phyloP scores from a whole-genome alignment of 2,888 invertebrate genomes.

The Cheilosia pagana region DNA sequence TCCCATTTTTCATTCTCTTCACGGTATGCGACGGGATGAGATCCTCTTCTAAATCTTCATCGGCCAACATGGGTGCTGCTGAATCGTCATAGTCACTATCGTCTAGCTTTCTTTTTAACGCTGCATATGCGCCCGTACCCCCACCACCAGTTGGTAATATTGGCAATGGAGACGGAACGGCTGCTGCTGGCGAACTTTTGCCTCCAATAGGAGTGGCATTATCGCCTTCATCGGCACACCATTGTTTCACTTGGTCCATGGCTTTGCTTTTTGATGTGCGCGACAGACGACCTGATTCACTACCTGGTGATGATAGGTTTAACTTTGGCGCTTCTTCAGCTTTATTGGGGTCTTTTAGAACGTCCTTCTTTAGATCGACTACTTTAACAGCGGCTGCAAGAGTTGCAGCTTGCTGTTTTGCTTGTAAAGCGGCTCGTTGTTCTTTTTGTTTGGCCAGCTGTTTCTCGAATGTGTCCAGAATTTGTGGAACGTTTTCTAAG shows the following conservation, averaged over 20 bases:
- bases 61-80: slow-evolving; percentile 82
- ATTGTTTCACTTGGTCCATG: slow-evolving; percentile 92
- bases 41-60: slow-evolving; percentile 85
- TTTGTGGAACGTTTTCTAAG: slow-evolving; percentile 89
- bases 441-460: slow-evolving; percentile 91
- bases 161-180: slow-evolving; percentile 61
- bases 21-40: slow-evolving; percentile 84
- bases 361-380: slow-evolving; percentile 81
- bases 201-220: slow-evolving; percentile 76
- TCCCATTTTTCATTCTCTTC: slow-evolving; percentile 84
- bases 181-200: slow-evolving; percentile 64
- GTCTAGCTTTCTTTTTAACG: slow-evolving; percentile 83
- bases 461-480: slow-evolving; percentile 92
- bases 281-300: slow-evolving; percentile 80
- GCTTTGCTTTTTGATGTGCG: slow-evolving; percentile 90
- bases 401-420: slow-evolving; percentile 78
- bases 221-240: slow-evolving; percentile 88
- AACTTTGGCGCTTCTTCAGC: slow-evolving; percentile 70
- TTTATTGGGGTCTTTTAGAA: slow-evolving; percentile 81
- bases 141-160: slow-evolving; percentile 12
- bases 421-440: slow-evolving; percentile 85
- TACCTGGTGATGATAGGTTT: slow-evolving; percentile 76
- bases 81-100: slow-evolving; percentile 85
- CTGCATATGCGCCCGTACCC: slow-evolving; percentile 37
- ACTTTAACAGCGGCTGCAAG: slow-evolving; percentile 74